Conservation (phyloP, 2,797 vertebrate species). For the Enteromius viviparus region DNA sequence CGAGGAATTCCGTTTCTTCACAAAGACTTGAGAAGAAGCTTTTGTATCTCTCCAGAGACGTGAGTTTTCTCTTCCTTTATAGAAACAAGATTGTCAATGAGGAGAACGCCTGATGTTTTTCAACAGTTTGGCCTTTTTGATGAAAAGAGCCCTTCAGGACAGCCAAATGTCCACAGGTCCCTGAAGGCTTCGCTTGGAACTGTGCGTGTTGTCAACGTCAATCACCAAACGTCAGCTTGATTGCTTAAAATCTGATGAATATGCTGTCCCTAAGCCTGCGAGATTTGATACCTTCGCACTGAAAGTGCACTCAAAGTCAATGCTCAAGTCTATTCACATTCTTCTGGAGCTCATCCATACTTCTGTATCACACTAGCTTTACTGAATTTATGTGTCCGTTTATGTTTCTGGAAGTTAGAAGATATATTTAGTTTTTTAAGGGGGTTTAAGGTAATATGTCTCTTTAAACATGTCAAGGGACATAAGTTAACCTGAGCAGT, state of each 20-base stretch:
- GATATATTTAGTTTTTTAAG: background rate
- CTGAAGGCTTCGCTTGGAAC: slow-evolving; percentile 59
- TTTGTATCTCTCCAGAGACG: slow-evolving; percentile 51
- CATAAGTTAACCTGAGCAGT: slow-evolving; percentile 7
- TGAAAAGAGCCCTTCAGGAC: slow-evolving; percentile 64
- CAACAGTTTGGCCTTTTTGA: slow-evolving; percentile 56
- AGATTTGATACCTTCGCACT: background rate
- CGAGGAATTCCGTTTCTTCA: slow-evolving; percentile 44
- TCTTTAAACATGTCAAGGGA: slow-evolving; percentile 8
- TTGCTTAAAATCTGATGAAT: slow-evolving; percentile 4
- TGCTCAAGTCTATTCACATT: slow-evolving; percentile 6
- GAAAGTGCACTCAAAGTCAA: background rate
- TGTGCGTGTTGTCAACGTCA: slow-evolving; percentile 54
- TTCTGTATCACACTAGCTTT: too few relatives aligned
- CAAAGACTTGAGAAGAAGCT: slow-evolving; percentile 55
- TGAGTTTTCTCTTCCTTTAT: slow-evolving; percentile 47
- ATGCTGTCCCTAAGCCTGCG: slow-evolving; percentile 1
- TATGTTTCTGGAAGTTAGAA: background rate
- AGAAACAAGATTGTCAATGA: slow-evolving; percentile 45
- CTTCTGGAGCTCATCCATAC: background rate
- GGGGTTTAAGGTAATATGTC: background rate
- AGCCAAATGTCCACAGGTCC: slow-evolving; percentile 60
- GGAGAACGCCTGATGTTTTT: slow-evolving; percentile 50
- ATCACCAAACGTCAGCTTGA: slow-evolving; percentile 42
- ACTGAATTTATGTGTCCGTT: background rate